Evolutionary conservation across 2,797 vertebrate species (phyloP), one percentile per base, ranked within the genome.

Genomic region (Falco concolor): DNA sequence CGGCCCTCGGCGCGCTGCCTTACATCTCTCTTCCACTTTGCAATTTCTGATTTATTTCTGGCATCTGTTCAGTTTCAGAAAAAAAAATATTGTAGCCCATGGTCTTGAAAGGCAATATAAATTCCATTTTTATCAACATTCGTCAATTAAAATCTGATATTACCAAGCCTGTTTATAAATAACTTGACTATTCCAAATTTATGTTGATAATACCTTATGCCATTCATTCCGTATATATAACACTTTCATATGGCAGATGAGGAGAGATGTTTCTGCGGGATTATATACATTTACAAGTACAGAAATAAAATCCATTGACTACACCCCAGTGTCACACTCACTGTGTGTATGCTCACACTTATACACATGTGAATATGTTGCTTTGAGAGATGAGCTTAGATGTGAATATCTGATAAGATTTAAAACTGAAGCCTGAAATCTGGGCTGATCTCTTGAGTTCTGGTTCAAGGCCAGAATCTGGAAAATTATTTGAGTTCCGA

Each of bases 31-130:
- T 94, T 88, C 94, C 65, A 65, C 85, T 91, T 93, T 54, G 23
- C 77, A 93, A 84, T 95, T 93, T 91, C 65, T 93, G 93, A 88
- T 95, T 90, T 95, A 88, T 91, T 95, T 84, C 90, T 94, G 96
- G 87, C 94, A 79, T 64, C 73, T 76, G 49, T 84, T 90, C 76
- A 90, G 34, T 65, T 93, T 81, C 57, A 72, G 84, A 4, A 73
- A 52, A 72, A 83, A 52, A 9, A 8, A 8, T 77, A 45, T 53
- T 78, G 30, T 44, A 83, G 32, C 30, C 75, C 19, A 0, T 79
- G 54, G 20, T 78, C 73, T 78, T 69, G 54, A 68, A 91, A 90
- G 61, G 50, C 87, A 86, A 61, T 57, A 90, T 47, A 81, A 90
- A 90, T 86, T 94, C 85, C 50, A 68, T 93, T 95, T 95, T 91